phyloP scores from a whole-genome alignment of 2,113 vertebrate genomes.

The Neolamprologus ventralis region DNA sequence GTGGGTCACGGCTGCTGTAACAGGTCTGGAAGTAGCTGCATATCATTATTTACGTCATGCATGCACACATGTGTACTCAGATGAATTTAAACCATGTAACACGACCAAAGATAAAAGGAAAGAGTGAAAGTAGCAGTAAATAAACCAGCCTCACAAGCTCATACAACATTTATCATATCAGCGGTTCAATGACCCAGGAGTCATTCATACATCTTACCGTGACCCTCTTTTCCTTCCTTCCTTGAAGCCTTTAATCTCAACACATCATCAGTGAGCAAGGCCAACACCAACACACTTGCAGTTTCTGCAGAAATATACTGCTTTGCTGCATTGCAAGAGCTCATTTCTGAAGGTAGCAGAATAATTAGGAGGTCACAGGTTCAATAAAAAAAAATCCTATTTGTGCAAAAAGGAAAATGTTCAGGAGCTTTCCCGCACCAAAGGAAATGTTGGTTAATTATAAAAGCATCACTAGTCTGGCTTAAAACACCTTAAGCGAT shows the following conservation, averaged over 20 bases:
- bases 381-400: accelerated
- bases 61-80: background rate
- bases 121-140: background rate
- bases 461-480: background rate
- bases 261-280: background rate
- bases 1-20: background rate
- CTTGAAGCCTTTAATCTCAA: background rate
- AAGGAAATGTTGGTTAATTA: background rate
- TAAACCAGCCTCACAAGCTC: background rate
- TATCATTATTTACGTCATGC: accelerated
- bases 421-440: background rate
- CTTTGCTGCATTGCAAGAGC: background rate
- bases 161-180: background rate
- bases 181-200: background rate
- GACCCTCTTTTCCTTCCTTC: background rate
- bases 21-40: background rate
- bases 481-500: background rate
- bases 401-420: background rate
- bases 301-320: background rate
- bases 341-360: background rate
- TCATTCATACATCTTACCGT: background rate
- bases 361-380: background rate
- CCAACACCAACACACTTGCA: accelerated
- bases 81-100: background rate
- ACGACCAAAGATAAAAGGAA: background rate